Percentiles rank a stretch among this genome's conserved stretches.
phyloP scores from a whole-genome alignment of 2,113 vertebrate genomes.

The Aramus guarauna region DNA sequence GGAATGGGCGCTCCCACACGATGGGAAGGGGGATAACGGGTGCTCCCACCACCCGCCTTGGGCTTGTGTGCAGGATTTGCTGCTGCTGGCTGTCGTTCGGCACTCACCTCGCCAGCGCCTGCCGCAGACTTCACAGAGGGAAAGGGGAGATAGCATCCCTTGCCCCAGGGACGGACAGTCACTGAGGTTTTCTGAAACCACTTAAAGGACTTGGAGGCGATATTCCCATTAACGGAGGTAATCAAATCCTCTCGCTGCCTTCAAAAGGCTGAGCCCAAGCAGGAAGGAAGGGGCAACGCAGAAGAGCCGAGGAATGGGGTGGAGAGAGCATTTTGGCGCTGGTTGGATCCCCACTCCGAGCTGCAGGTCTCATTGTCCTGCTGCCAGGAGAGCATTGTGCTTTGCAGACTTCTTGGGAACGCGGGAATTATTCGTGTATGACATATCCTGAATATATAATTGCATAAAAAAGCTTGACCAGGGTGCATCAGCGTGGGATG shows the following conservation, averaged over 20 bases:
- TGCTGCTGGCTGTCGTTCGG: not conserved
- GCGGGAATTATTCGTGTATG: not conserved
- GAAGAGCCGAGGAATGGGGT: not conserved
- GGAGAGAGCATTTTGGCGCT: accelerated
- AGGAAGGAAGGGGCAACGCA: not conserved
- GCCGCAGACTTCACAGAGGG: not conserved
- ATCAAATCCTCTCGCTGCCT: not conserved
- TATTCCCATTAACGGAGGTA: not conserved
- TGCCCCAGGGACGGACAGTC: not conserved
- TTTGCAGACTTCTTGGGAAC: not conserved
- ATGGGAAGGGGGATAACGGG: accelerated
- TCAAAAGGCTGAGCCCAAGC: not conserved
- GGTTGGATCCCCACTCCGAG: not conserved
- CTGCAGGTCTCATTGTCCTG: not conserved
- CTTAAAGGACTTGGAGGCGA: not conserved
- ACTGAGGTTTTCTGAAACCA: not conserved
- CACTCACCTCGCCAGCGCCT: accelerated
- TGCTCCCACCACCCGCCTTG: not conserved
- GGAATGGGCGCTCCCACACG: not conserved
- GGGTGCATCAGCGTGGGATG: not conserved
- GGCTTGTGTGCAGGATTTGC: not conserved
- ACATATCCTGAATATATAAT: not conserved
- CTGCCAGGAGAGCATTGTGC: not conserved
- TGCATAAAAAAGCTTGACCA: not conserved
- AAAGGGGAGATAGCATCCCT: not conserved